Percentiles rank a stretch among this genome's conserved stretches.
Evolutionary conservation across 2,888 invertebrate species (phyloP).

Genomic region (Cataglyphis rosenhaueri): DNA sequence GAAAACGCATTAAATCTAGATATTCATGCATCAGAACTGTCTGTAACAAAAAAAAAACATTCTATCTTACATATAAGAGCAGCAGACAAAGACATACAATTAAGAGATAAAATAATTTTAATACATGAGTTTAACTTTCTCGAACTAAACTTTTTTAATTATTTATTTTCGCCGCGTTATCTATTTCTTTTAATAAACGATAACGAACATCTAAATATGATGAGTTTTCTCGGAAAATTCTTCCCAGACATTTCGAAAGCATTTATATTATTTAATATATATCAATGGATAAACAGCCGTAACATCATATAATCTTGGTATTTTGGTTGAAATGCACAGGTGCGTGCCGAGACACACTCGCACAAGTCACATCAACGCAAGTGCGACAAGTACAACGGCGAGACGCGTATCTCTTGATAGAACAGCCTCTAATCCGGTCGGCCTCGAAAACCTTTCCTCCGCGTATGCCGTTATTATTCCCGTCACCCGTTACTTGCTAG

Average conservation of each 20-base stretch:
- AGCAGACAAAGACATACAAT: background rate
- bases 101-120: background rate
- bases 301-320: slow-evolving; percentile 56
- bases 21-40: background rate
- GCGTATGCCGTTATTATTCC: slow-evolving; percentile 80
- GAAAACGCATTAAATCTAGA: background rate
- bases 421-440: slow-evolving; percentile 76
- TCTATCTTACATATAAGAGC: background rate
- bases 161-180: background rate
- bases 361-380: slow-evolving; percentile 25
- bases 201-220: background rate
- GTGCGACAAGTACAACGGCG: slow-evolving; percentile 60
- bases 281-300: background rate
- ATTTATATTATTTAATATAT: background rate
- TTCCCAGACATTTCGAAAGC: background rate
- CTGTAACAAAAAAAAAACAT: background rate
- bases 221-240: background rate
- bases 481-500: slow-evolving; percentile 79
- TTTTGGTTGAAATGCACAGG: slow-evolving; percentile 48
- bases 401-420: slow-evolving; percentile 61
- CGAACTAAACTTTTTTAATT: background rate
- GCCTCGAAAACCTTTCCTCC: slow-evolving; percentile 78
- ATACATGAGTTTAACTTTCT: background rate
- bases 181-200: background rate
- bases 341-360: slow-evolving; percentile 37